Percentiles rank a stretch among this genome's conserved stretches.
Conservation (phyloP, 2,113 vertebrate genomes). For the Sebastes fasciatus region DNA sequence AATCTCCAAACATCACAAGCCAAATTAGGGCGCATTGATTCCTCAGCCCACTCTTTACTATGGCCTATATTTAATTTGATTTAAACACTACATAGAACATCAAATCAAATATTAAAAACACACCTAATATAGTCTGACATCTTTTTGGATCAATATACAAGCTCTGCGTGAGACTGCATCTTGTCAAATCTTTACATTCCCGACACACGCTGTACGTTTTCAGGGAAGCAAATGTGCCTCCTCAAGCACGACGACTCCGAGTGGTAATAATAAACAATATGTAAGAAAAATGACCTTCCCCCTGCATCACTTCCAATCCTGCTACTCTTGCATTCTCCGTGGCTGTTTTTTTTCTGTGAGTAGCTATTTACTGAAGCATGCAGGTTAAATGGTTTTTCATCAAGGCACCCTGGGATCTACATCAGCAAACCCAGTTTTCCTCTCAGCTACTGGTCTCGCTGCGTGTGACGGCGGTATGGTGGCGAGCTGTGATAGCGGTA, state of each 20-base stretch:
- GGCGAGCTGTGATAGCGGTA: conserved; percentile 32
- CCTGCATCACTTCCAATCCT: conserved; percentile 51
- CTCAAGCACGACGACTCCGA: conserved; percentile 26
- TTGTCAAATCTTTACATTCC: conserved; percentile 8
- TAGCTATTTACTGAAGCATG: conserved; percentile 73
- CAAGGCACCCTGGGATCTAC: conserved; percentile 79
- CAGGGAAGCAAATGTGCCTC: conserved; percentile 9
- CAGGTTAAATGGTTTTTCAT: conserved; percentile 82
- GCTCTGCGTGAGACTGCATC: background rate
- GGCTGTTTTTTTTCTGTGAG: conserved; percentile 35
- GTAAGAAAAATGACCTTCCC: conserved; percentile 61
- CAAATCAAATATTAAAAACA: background rate
- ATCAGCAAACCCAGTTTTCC: conserved; percentile 74
- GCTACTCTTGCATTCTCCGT: conserved; percentile 63
- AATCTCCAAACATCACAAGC: conserved; percentile 21
- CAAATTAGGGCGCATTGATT: conserved; percentile 24
- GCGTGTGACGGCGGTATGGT: conserved; percentile 37
- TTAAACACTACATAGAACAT: background rate
- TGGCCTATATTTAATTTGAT: background rate
- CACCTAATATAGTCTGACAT: background rate
- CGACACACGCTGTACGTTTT: background rate
- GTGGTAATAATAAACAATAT: conserved; percentile 32
- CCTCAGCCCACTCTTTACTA: conserved; percentile 1
- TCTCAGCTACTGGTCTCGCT: conserved; percentile 37
- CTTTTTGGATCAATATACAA: background rate